These are phyloP conservation scores for Astreopora myriophthalma DNA, from an alignment of 64 coral and sea anemone genomes.

Conservation along the genomic window DNA sequence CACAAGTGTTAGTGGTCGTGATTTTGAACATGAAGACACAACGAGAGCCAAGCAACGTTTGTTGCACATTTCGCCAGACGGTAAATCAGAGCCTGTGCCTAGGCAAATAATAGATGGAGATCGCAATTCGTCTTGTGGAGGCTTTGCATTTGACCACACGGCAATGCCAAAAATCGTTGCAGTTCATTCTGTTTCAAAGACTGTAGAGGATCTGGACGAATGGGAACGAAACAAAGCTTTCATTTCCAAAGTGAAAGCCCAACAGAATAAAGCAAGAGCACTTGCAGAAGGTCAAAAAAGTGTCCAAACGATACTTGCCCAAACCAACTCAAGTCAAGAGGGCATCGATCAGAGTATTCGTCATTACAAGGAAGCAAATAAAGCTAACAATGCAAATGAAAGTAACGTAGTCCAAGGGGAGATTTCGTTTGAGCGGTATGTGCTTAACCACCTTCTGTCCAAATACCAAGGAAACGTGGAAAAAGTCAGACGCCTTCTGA, in stretches of 20 bases:
- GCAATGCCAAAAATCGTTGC: conserved; percentile 43
- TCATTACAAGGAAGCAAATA: not conserved
- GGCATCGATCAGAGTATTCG: not conserved
- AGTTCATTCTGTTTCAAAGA: conserved; percentile 32
- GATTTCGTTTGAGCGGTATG: conserved; percentile 16
- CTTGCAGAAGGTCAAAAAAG: not conserved
- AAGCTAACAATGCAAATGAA: not conserved
- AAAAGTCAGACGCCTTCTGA: not conserved
- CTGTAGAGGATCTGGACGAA: not conserved
- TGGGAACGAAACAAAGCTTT: conserved; percentile 46
- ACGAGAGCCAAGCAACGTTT: not conserved
- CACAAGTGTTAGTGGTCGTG: not conserved
- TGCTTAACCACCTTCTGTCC: conserved; percentile 8
- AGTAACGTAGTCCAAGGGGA: not conserved
- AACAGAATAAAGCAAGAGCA: not conserved
- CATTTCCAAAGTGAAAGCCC: conserved; percentile 1
- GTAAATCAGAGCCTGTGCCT: not conserved
- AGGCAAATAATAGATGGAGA: conserved; percentile 11
- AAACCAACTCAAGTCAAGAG: not conserved
- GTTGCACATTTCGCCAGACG: not conserved
- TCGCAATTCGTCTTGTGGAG: not conserved
- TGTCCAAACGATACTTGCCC: no score
- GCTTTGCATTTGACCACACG: conserved; percentile 25
- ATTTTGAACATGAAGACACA: not conserved
- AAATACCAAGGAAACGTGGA: conserved; percentile 25